These are phyloP conservation scores for Fopius arisanus DNA, from an alignment of 1,140 invertebrate species.

Conservation along the genomic window DNA sequence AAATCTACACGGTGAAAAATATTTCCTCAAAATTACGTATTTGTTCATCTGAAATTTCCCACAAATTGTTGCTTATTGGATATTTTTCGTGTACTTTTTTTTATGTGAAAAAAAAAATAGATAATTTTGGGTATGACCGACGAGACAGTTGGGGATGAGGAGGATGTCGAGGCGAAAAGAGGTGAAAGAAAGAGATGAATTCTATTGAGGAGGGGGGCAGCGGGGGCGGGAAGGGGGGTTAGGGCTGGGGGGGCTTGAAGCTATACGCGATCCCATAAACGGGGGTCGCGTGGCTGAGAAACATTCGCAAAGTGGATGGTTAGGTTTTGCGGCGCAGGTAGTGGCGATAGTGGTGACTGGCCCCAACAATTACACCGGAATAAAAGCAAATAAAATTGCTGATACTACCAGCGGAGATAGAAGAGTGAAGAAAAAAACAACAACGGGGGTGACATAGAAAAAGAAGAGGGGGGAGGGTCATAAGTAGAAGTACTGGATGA, in stretches of 20 bases:
- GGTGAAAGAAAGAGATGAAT: constrained; percentile 32
- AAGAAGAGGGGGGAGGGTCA: background rate
- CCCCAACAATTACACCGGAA: constrained; percentile 63
- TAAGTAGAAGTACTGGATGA: background rate
- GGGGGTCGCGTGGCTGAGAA: constrained; percentile 58
- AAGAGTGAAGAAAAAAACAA: background rate
- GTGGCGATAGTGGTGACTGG: constrained; percentile 64
- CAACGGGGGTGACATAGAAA: constrained; percentile 6
- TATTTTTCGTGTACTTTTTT: too few species aligned
- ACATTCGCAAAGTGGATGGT: constrained; percentile 60
- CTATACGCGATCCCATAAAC: constrained; percentile 45
- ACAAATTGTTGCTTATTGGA: too few species aligned
- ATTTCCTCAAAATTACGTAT: too few species aligned
- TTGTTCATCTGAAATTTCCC: too few species aligned
- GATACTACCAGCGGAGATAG: background rate
- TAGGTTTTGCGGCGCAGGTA: constrained; percentile 46
- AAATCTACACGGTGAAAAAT: too few species aligned
- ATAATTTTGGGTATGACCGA: background rate
- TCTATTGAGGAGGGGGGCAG: constrained; percentile 19
- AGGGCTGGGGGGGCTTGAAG: background rate
- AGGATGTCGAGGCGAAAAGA: background rate
- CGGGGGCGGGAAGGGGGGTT: background rate
- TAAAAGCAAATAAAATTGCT: constrained; percentile 58
- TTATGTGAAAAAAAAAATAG: too few species aligned
- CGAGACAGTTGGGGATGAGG: background rate